phyloP scores from a whole-genome alignment of 2,797 vertebrate species.

The Myioborus miniatus region DNA sequence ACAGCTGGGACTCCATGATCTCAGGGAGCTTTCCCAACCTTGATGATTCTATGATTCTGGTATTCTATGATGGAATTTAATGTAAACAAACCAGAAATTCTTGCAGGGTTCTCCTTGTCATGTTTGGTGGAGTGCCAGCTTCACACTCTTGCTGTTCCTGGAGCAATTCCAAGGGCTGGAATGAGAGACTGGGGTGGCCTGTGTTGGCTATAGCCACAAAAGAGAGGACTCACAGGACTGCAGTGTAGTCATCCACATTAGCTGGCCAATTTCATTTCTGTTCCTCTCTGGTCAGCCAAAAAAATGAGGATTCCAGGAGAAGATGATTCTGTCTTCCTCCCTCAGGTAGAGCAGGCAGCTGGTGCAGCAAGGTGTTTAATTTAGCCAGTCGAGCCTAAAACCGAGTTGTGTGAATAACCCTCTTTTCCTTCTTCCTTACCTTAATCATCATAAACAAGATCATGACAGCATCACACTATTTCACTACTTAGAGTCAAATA shows the following conservation, averaged over 20 bases:
- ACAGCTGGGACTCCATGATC: accelerated
- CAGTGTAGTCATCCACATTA: not conserved
- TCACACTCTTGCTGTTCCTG: not conserved
- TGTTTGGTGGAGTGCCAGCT: not conserved
- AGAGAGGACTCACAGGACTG: not conserved
- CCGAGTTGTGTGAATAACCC: not conserved
- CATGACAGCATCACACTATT: constrained; percentile 56
- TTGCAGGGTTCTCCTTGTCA: not conserved
- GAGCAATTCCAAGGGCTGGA: not conserved
- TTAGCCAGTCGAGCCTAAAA: constrained; percentile 12
- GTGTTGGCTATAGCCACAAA: not conserved
- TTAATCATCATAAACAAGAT: constrained; percentile 70
- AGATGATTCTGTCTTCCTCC: not conserved
- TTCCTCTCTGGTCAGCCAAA: not conserved
- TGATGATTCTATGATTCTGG: accelerated
- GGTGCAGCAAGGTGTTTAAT: not conserved
- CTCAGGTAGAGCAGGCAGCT: not conserved
- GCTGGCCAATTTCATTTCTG: not conserved
- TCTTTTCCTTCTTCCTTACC: constrained; percentile 20
- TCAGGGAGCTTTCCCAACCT: not conserved
- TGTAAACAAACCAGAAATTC: not conserved
- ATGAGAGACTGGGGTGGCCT: not conserved
- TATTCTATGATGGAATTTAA: not conserved
- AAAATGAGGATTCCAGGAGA: not conserved
- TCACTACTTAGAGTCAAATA: constrained; percentile 60